A percentile compares a stretch with the other conserved stretches of the same genome.
phyloP scores from a whole-genome alignment of 2,888 invertebrate genomes.

The Platerodrilus igneus region DNA sequence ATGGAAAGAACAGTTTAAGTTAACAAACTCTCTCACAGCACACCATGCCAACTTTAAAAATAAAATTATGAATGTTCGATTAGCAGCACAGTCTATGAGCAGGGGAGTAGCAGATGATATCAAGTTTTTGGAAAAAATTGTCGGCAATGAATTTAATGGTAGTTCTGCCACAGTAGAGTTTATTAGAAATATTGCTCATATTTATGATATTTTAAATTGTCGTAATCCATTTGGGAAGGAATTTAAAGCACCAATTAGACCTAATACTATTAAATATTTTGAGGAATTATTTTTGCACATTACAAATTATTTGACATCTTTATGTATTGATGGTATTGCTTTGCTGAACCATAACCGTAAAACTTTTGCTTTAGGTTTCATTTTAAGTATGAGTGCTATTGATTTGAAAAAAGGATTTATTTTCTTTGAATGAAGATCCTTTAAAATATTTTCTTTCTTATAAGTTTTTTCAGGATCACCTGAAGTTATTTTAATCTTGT shows the following conservation, averaged over 20 bases:
- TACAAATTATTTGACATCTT: slow-evolving; percentile 14
- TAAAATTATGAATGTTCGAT: slow-evolving; percentile 12
- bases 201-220: slow-evolving; percentile 17
- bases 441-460: no score
- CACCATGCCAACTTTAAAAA: slow-evolving; percentile 8
- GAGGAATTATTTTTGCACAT: slow-evolving; percentile 14
- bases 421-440: no score
- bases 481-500: no score
- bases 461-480: no score
- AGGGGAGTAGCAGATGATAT: slow-evolving; percentile 10
- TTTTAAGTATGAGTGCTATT: slow-evolving; percentile 20
- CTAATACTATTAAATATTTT: slow-evolving; percentile 18
- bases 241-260: slow-evolving; percentile 10
- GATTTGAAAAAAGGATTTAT: slow-evolving; percentile 12
- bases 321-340: slow-evolving; percentile 20
- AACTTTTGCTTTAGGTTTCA: slow-evolving; percentile 28
- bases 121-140: slow-evolving; percentile 3
- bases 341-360: slow-evolving; percentile 18
- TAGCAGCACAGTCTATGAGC: slow-evolving; percentile 10
- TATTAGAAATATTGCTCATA: slow-evolving; percentile 13
- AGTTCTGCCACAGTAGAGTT: slow-evolving; percentile 16
- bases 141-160: slow-evolving; percentile 5
- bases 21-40: background rate
- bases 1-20: background rate
- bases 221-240: slow-evolving; percentile 16